Conservation (phyloP, 2,888 invertebrate species). For the Chymomyza caudatula region DNA sequence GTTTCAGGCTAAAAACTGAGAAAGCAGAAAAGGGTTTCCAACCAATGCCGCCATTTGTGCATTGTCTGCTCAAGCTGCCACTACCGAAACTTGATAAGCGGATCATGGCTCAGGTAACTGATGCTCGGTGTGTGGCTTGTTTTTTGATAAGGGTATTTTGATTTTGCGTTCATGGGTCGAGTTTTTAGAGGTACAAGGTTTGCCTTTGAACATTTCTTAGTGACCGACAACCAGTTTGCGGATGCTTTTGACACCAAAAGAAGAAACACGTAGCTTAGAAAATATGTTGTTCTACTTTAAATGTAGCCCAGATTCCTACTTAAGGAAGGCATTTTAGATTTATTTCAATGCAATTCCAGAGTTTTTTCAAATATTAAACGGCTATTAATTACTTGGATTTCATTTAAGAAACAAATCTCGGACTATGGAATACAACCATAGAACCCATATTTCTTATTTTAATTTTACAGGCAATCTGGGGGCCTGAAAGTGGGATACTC, state of each 20-base stretch:
- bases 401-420: no score
- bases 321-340: no score
- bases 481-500: no score
- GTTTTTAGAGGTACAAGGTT: not conserved
- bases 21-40: slow-evolving; percentile 1
- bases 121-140: slow-evolving; percentile 37
- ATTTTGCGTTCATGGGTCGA: not conserved
- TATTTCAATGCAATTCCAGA: no score
- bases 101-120: slow-evolving; percentile 46
- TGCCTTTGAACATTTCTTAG: not conserved
- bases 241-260: not conserved
- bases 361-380: no score
- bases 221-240: not conserved
- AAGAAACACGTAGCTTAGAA: not conserved
- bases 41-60: slow-evolving; percentile 1
- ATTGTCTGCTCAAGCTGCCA: slow-evolving; percentile 11
- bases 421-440: no score
- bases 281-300: no score
- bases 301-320: not conserved
- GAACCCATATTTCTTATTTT: no score
- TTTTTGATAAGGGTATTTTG: slow-evolving; percentile 2
- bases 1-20: not conserved
- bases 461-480: no score
- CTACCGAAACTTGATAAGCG: slow-evolving; percentile 45
- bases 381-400: no score